Evolutionary conservation across 53 echinoderm and acorn worm genomes (phyloP).

Genomic region (Actinopyga echinites): DNA sequence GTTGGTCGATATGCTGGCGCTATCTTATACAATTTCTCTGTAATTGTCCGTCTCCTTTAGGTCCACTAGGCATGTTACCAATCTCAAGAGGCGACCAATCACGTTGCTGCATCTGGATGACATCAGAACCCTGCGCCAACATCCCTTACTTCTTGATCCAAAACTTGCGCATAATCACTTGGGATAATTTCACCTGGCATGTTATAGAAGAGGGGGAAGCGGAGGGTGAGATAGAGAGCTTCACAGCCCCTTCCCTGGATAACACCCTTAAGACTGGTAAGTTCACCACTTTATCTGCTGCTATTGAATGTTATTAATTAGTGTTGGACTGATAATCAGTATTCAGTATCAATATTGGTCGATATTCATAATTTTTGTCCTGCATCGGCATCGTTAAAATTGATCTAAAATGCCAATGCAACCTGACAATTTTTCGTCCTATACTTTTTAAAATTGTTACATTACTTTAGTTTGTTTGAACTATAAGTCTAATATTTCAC

Average conservation of each 20-base stretch:
- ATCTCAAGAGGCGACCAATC: conserved; percentile 61
- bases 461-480: no score
- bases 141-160: conserved; percentile 75
- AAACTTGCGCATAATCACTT: conserved; percentile 71
- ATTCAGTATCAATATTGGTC: no score
- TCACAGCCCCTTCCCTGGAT: conserved; percentile 53
- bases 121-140: conserved; percentile 71
- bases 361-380: no score
- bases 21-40: neutral
- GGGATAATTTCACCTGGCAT: conserved; percentile 73
- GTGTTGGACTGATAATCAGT: no score
- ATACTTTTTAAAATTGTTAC: no score
- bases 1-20: neutral
- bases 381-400: no score
- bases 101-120: conserved; percentile 95
- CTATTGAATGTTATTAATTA: no score
- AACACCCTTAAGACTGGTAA: conserved; percentile 75
- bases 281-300: neutral
- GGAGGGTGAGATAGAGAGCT: conserved; percentile 4
- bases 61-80: conserved; percentile 77
- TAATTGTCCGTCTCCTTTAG: conserved; percentile 20
- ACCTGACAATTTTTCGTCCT: no score
- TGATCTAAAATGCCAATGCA: no score
- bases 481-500: no score
- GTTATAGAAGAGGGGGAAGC: conserved; percentile 33